Evolutionary conservation across 2,113 vertebrate genomes (phyloP), one percentile per base, ranked within the genome.

Genomic region (Gymnogyps californianus): DNA sequence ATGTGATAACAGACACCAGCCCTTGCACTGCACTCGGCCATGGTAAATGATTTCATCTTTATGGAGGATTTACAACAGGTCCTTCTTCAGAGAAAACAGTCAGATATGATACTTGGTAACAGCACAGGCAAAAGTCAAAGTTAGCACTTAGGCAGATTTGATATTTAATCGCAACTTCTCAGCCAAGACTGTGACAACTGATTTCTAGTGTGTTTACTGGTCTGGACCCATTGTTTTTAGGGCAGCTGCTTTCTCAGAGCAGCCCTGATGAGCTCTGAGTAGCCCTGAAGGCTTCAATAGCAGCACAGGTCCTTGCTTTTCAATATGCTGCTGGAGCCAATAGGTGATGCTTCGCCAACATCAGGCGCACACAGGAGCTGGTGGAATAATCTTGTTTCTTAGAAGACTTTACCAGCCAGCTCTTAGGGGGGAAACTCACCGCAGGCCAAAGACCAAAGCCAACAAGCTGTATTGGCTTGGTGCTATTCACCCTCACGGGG

Each of bases 281-380:
- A 62, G 28, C 34, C 12, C n/a, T 11, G 9, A 80, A 69, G 16
- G 9, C 54, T 65, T 55, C 54, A 67, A 0, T 2, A 65, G 34
- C 31, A 64, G 40, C 47, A 71, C 12, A 38, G 38, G 9, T 31
- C 74, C 8, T 67, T 88, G 40, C 38, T 65, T 94, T 66, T 67
- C 19, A 15, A 0, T 32, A 9, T 42, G 61, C 46, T 81, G 34
- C 38, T 59, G 64, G 44, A 81, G 8, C 16, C 21, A 15, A 1
- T 21, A 13, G 20, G 34, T 59, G 20, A 59, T 17, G 10, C 16
- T 92, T 65, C 2, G 1, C 51, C 64, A 54, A 2, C 3, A 2
- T 52, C 14, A 31, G 32, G 29, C 0, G 0, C 40, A n/a, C 18
- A 8, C 31, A 12, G 21, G 36, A 65, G 10, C 5, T 67, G 62